A percentile compares a stretch with the other conserved stretches of the same genome.
These are phyloP conservation scores for Thalassaphorura encarpata DNA, from an alignment of 1,140 invertebrate genomes.

Conservation along the genomic window DNA sequence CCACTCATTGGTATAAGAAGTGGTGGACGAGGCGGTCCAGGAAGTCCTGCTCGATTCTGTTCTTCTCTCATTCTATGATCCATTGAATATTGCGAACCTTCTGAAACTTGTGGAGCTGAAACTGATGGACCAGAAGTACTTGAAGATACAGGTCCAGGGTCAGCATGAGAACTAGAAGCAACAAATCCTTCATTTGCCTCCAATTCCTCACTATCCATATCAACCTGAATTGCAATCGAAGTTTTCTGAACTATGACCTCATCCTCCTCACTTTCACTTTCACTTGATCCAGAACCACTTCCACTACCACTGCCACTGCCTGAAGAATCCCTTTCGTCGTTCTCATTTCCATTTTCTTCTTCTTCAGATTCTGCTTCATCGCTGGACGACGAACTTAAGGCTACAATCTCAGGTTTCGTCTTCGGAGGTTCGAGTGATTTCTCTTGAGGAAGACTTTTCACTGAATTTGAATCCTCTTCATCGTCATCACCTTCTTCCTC, in stretches of 20 bases:
- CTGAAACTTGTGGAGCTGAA: not conserved
- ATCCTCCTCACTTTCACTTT: no score
- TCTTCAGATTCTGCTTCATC: not conserved
- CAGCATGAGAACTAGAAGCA: no score
- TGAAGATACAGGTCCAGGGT: not conserved
- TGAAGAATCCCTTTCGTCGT: no score
- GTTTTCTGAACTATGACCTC: conserved; percentile 44
- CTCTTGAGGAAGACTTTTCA: no score
- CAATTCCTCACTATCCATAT: conserved; percentile 48
- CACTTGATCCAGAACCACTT: no score
- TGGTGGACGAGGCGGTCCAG: not conserved
- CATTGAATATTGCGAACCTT: no score
- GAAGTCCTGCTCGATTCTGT: not conserved
- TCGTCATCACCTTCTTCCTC: conserved; percentile 1
- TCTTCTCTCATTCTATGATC: not conserved
- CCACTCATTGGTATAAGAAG: not conserved
- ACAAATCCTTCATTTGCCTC: conserved; percentile 46
- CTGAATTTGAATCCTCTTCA: not conserved
- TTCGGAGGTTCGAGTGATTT: no score
- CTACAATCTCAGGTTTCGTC: not conserved
- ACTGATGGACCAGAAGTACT: not conserved
- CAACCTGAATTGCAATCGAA: conserved; percentile 25
- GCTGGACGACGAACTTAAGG: not conserved
- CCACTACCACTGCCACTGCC: no score
- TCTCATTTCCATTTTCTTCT: not conserved